phyloP scores from a whole-genome alignment of 2,888 invertebrate genomes.

The Antheraea yamamai region DNA sequence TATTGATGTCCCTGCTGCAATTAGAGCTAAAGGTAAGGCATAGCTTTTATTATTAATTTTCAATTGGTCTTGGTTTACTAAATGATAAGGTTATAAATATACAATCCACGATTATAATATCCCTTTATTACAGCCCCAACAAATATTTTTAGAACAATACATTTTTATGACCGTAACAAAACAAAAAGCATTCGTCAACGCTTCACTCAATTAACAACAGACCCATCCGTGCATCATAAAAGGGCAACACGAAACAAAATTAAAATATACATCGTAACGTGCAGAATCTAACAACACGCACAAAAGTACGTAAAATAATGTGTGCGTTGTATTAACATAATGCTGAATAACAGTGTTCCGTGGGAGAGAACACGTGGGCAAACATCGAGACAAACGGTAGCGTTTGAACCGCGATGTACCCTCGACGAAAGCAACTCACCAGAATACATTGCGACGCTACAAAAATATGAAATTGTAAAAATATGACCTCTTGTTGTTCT shows the following conservation, averaged over 20 bases:
- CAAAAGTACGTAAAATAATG: conserved; percentile 50
- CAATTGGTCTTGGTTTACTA: too few species aligned
- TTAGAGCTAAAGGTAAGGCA: too few species aligned
- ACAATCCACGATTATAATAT: too few species aligned
- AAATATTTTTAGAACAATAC: not conserved
- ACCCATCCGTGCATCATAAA: conserved; percentile 25
- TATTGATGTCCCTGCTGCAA: too few species aligned
- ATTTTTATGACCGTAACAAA: not conserved
- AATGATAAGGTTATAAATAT: too few species aligned
- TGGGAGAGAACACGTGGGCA: conserved; percentile 72
- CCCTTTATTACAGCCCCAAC: not conserved
- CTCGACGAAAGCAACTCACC: conserved; percentile 21
- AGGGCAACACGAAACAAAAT: conserved; percentile 31
- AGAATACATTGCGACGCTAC: conserved; percentile 39
- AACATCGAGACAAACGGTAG: conserved; percentile 50
- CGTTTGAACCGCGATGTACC: conserved; percentile 12
- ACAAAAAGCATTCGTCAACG: conserved; percentile 2
- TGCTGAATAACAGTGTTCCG: conserved; percentile 63
- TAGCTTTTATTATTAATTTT: too few species aligned
- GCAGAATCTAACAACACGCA: conserved; percentile 45
- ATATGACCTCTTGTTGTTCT: conserved; percentile 24
- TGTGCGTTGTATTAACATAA: conserved; percentile 72
- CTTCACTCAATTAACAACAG: conserved; percentile 9
- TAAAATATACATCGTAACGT: conserved; percentile 31
- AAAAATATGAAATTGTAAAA: conserved; percentile 38